Base-by-base conservation (phyloP, 2,113 vertebrate genomes). In the Phasianus colchicus region DNA sequence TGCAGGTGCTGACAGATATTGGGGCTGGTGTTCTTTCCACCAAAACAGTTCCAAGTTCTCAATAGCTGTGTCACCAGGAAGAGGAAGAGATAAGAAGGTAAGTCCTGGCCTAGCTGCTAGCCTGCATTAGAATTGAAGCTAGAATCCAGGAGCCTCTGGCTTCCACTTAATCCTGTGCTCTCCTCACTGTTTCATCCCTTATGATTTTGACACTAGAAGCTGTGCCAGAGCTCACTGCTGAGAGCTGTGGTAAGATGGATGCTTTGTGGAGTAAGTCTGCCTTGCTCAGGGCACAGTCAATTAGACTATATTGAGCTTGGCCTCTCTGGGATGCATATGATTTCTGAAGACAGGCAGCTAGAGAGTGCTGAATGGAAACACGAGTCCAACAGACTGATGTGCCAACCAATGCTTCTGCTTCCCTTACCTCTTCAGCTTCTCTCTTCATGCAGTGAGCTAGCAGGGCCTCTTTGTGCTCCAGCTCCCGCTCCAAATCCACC, bases 401-500 rank as follows among this genome's bases (percentile, higher is more conserved):
- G 4, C 13, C 43, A 14, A 40, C 30, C 60, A 55, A 48, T 32
- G 67, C 50, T 16, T 65, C 32, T 32, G 74, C 55, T 16, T 65
- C 32, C 27, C 38, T 1, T 96, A 99, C 99, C 98, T 99, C 98
- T 22, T 98, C 98, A 30, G 97, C 94, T n/a, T 98, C 98, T 91
- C 97, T 98, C 76, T 97, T 98, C 97, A 98, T 98, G 65, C 98
- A 97, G 89, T 98, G 98, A 94, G 99, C 98, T 84, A 99, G 89
- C 58, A 98, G 88, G 38, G 96, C 97, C 55, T 98, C 98, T 94
- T 97, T 99, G 92, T 98, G 98, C 75, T 99, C 98, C 84, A 99
- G 92, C 93, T 99, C 98, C 92, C 97, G 93, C 94, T 99, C 98
- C 86, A 99, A 91, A 88, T 98, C 98, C 95, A 96, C 97, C 99